phyloP scores from a whole-genome alignment of 2,888 invertebrate genomes.

The Noctua comes region DNA sequence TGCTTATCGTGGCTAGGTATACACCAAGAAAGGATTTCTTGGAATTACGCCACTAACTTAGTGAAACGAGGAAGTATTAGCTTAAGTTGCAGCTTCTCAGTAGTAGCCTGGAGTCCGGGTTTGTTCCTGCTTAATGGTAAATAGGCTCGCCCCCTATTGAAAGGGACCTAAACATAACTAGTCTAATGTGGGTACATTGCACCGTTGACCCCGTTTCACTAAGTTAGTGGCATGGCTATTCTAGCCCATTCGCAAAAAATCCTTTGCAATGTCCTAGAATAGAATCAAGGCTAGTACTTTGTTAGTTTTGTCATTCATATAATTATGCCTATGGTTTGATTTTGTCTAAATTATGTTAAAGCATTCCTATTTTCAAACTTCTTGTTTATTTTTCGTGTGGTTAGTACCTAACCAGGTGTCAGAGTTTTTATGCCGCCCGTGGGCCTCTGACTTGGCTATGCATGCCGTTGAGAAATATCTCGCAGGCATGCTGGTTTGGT shows the following conservation, averaged over 20 bases:
- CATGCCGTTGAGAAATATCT: too few species aligned
- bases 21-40: background rate
- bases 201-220: background rate
- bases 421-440: too few species aligned
- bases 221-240: background rate
- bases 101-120: background rate
- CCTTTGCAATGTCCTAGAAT: background rate
- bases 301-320: too few species aligned
- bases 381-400: too few species aligned
- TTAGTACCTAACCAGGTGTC: too few species aligned
- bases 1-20: background rate
- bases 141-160: background rate
- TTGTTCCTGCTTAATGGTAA: background rate
- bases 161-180: background rate
- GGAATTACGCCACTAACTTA: background rate
- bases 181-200: background rate
- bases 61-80: background rate
- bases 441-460: too few species aligned
- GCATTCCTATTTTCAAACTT: too few species aligned
- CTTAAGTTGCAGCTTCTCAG: background rate
- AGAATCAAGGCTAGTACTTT: background rate
- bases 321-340: background rate
- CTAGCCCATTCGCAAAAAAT: too few species aligned
- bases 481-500: too few species aligned
- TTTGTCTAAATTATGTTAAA: background rate